These are phyloP conservation scores for Linyphia triangularis DNA, from an alignment of 2,888 invertebrate species.

Conservation along the genomic window DNA sequence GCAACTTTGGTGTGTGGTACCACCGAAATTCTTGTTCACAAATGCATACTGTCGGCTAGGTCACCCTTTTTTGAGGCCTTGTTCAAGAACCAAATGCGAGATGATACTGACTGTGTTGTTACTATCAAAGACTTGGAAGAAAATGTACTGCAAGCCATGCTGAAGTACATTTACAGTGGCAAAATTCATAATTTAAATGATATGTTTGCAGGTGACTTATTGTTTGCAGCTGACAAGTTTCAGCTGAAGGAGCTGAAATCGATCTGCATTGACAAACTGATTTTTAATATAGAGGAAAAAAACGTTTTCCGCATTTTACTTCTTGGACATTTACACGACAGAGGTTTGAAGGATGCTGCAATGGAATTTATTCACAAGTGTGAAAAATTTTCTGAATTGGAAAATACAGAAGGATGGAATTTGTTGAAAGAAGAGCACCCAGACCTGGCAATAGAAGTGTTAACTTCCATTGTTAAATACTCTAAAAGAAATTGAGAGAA, in stretches of 20 bases:
- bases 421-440: not conserved
- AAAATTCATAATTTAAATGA: not conserved
- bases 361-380: not conserved
- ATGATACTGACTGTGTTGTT: not conserved
- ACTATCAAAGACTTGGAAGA: not conserved
- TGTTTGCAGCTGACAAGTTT: not conserved
- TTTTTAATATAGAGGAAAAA: not conserved
- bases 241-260: not conserved
- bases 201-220: not conserved
- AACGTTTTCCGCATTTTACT: not conserved
- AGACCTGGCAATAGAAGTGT: not conserved
- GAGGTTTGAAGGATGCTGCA: not conserved
- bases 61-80: not conserved
- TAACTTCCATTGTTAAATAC: not conserved
- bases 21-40: not conserved
- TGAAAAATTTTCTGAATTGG: not conserved
- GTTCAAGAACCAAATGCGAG: not conserved
- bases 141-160: not conserved
- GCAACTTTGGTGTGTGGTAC: not conserved
- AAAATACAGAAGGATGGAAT: not conserved
- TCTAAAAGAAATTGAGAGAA: too few relatives aligned
- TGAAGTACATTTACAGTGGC: not conserved
- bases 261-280: not conserved
- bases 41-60: not conserved
- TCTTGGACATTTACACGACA: constrained; percentile 1